phyloP scores from a whole-genome alignment of 2,797 vertebrate species.

The Acestrorhynchus altus region DNA sequence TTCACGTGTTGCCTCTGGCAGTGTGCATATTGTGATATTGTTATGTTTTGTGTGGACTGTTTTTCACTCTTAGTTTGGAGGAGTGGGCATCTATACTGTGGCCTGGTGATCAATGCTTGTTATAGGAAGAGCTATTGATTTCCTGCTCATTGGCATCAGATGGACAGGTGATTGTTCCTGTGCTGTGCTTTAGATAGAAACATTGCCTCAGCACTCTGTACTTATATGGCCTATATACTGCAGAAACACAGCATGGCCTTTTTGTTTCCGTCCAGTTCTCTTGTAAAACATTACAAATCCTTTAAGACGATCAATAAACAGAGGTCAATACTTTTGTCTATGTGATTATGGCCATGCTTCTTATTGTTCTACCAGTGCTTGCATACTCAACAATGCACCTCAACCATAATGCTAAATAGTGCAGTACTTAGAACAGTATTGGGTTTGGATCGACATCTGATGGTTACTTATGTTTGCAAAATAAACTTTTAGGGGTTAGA shows the following conservation, averaged over 20 bases:
- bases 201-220: neutral
- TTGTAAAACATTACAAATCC: constrained; percentile 17
- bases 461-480: constrained; percentile 1
- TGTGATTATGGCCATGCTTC: neutral
- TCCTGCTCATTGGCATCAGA: constrained; percentile 45
- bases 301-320: neutral
- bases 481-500: too few species aligned
- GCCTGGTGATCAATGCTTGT: constrained; percentile 53
- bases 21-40: constrained; percentile 47
- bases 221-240: neutral
- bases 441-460: constrained; percentile 7
- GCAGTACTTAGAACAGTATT: neutral
- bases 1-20: constrained; percentile 44
- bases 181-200: constrained; percentile 7
- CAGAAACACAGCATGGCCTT: neutral
- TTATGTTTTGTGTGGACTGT: constrained; percentile 34
- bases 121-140: constrained; percentile 59
- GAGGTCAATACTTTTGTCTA: neutral
- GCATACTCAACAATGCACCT: neutral
- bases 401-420: neutral
- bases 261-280: neutral
- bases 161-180: constrained; percentile 52
- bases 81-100: constrained; percentile 25
- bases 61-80: constrained; percentile 21
- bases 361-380: neutral